Conservation (phyloP, 2,888 invertebrate species). For the Luperina nickerlii region DNA sequence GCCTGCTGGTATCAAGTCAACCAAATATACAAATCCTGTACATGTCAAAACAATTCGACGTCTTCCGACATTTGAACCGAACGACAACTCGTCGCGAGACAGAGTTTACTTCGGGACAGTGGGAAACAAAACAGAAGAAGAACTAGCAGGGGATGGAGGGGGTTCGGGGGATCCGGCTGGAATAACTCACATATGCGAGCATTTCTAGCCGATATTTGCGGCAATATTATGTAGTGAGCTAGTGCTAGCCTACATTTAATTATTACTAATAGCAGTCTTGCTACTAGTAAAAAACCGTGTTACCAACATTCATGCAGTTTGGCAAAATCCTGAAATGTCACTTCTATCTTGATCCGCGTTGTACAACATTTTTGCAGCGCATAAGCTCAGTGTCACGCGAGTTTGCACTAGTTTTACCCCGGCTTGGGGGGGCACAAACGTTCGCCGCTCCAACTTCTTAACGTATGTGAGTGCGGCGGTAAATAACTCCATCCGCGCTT, state of each 20-base stretch:
- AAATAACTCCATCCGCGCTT: slow-evolving; percentile 45
- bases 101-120: not conserved
- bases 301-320: not conserved
- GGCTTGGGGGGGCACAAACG: not conserved
- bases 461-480: slow-evolving; percentile 36
- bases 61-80: slow-evolving; percentile 9
- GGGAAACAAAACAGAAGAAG: no score
- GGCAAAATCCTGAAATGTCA: not conserved
- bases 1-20: slow-evolving; percentile 9
- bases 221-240: not conserved
- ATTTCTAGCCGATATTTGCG: not conserved
- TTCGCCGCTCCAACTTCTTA: slow-evolving; percentile 34
- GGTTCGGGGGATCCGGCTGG: no score
- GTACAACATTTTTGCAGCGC: slow-evolving; percentile 2
- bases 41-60: slow-evolving; percentile 47
- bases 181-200: not conserved
- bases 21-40: slow-evolving; percentile 41
- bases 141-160: no score
- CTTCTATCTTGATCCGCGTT: not conserved
- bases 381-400: slow-evolving; percentile 7
- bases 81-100: not conserved
- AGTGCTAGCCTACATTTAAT: not conserved
- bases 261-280: not conserved
- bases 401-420: slow-evolving; percentile 9
- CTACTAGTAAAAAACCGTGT: not conserved